A percentile compares a stretch with the other conserved stretches of the same genome.
phyloP scores from a whole-genome alignment of 1,140 invertebrate genomes.

The Uloborus diversus region DNA sequence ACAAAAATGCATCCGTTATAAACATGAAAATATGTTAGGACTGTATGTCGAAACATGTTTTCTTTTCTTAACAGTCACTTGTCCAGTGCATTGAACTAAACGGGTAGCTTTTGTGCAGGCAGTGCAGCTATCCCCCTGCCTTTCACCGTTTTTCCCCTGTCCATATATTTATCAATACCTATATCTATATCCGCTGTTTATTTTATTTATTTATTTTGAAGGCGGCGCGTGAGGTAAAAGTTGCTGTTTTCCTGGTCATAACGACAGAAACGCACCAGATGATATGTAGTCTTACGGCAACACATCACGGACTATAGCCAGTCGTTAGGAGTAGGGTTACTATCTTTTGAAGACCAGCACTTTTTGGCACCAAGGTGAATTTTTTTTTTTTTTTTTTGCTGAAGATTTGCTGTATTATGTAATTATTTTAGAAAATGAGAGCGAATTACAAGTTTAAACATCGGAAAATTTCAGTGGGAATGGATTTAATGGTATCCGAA shows the following conservation, averaged over 20 bases:
- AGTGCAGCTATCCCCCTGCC: not conserved
- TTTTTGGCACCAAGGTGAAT: too few species aligned
- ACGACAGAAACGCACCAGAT: constrained; percentile 39
- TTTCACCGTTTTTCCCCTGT: not conserved
- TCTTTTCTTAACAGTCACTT: constrained; percentile 32
- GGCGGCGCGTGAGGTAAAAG: constrained; percentile 16
- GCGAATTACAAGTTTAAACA: too few species aligned
- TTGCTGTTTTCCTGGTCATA: constrained; percentile 27
- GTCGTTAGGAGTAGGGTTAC: constrained; percentile 15
- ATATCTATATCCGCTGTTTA: constrained; percentile 19
- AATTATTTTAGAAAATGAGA: too few species aligned
- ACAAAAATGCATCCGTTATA: too few species aligned
- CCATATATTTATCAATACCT: constrained; percentile 45
- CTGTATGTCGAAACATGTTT: constrained; percentile 4
- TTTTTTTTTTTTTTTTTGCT: too few species aligned
- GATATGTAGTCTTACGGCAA: constrained; percentile 32
- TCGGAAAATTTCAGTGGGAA: too few species aligned
- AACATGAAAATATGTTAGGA: too few species aligned
- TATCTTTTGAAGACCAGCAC: too few species aligned
- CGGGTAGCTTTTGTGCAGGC: not conserved
- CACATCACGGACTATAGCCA: constrained; percentile 49
- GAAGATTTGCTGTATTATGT: too few species aligned
- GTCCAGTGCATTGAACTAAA: constrained; percentile 38
- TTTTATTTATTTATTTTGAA: constrained; percentile 52
- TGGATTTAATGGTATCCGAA: too few species aligned